These are phyloP conservation scores for Drosophila prosaltans DNA, from an alignment of 1,140 invertebrate species.

Conservation along the genomic window DNA sequence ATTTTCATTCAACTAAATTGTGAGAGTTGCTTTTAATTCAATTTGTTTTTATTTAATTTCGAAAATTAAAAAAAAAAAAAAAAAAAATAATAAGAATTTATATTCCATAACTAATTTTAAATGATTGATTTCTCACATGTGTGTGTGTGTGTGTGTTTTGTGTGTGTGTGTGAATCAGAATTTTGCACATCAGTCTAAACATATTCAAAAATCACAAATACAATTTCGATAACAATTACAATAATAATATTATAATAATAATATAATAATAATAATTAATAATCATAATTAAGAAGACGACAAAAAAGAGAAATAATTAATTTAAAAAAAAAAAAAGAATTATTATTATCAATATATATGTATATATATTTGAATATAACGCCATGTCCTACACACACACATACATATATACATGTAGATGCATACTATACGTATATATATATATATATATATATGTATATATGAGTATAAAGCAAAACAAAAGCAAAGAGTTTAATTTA, in stretches of 20 bases:
- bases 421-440: conserved; percentile 1
- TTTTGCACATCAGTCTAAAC: conserved; percentile 81
- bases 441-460: conserved; percentile 29
- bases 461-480: conserved; percentile 44
- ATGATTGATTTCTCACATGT: conserved; percentile 4
- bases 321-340: conserved; percentile 4
- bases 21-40: conserved; percentile 26
- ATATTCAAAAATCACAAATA: conserved; percentile 82
- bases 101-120: conserved; percentile 44
- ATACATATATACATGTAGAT: conserved; percentile 24
- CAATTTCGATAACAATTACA: conserved; percentile 81
- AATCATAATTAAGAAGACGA: conserved; percentile 44
- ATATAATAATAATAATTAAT: conserved; percentile 70
- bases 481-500: conserved; percentile 50
- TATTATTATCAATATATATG: conserved; percentile 48
- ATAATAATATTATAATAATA: conserved; percentile 63
- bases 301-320: conserved; percentile 13
- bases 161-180: conserved; percentile 49
- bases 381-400: conserved; percentile 7
- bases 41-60: conserved; percentile 38
- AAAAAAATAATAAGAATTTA: conserved; percentile 34
- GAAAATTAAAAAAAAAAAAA: conserved; percentile 59
- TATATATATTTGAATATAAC: conserved; percentile 51
- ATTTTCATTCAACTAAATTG: not conserved
- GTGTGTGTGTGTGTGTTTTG: not conserved